phyloP scores from a whole-genome alignment of 2,888 invertebrate species.

The Tuberolachnus salignus region DNA sequence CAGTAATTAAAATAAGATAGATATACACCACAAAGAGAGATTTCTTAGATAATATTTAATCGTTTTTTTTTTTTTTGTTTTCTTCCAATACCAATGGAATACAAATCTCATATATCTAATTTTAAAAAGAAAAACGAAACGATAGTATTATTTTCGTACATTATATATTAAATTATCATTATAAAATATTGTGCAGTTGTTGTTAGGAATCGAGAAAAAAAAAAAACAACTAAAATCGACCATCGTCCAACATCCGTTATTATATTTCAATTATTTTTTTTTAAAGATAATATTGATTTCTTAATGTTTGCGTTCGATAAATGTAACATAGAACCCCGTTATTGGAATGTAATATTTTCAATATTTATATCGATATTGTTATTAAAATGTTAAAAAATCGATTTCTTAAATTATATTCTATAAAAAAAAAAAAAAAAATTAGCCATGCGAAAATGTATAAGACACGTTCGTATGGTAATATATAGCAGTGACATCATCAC shows the following conservation, averaged over 20 bases:
- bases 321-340: background rate
- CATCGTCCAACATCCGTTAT: background rate
- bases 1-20: too few species aligned
- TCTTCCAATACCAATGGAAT: too few species aligned
- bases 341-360: background rate
- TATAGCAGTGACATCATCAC: constrained; percentile 51
- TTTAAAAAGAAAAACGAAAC: too few species aligned
- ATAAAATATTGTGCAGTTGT: too few species aligned
- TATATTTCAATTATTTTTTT: background rate
- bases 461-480: background rate
- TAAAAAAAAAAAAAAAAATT: constrained; percentile 30
- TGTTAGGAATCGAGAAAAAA: background rate
- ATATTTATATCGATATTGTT: background rate
- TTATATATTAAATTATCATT: too few species aligned
- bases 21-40: too few species aligned
- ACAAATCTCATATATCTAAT: too few species aligned
- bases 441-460: background rate
- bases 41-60: too few species aligned
- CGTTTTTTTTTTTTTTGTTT: too few species aligned
- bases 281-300: background rate
- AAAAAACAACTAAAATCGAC: background rate
- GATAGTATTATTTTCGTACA: too few species aligned
- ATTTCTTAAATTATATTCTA: background rate
- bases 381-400: background rate
- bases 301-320: constrained; percentile 8